These are phyloP conservation scores for Muntiacus muntjak DNA, from an alignment of 2,113 vertebrate species.

Conservation along the genomic window DNA sequence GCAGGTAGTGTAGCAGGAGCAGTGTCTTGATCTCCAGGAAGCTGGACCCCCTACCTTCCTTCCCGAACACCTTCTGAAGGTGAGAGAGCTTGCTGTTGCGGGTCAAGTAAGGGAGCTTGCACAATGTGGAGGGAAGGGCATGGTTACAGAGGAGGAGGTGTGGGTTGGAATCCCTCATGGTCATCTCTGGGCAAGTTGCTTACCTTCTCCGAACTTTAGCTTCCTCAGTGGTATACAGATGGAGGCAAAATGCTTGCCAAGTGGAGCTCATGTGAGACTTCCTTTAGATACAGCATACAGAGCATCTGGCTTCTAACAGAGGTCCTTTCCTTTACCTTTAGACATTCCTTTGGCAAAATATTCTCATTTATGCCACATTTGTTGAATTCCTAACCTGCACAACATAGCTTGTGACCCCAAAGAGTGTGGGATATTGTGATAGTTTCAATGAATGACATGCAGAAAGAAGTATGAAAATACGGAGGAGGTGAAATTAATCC, in stretches of 20 bases:
- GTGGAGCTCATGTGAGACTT: neutral
- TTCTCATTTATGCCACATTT: neutral
- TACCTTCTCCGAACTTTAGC: neutral
- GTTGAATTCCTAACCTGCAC: neutral
- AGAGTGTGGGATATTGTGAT: neutral
- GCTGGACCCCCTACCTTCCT: neutral
- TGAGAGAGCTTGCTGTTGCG: neutral
- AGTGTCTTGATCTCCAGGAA: neutral
- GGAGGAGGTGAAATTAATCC: neutral
- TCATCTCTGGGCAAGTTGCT: neutral
- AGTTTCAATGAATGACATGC: neutral
- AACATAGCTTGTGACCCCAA: neutral
- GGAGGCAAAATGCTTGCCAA: neutral
- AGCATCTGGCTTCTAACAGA: no score
- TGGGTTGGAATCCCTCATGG: neutral
- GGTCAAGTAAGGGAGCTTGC: neutral
- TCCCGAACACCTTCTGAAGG: neutral
- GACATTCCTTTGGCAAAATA: neutral
- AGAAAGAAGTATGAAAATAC: neutral
- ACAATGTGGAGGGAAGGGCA: no score
- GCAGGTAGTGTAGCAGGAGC: neutral
- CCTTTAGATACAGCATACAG: neutral
- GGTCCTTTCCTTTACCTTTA: neutral
- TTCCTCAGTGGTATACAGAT: neutral
- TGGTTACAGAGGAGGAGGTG: neutral